These are phyloP conservation scores for Vannuccia rotundouncinata DNA, from an alignment of 2,888 invertebrate genomes.

Conservation along the genomic window DNA sequence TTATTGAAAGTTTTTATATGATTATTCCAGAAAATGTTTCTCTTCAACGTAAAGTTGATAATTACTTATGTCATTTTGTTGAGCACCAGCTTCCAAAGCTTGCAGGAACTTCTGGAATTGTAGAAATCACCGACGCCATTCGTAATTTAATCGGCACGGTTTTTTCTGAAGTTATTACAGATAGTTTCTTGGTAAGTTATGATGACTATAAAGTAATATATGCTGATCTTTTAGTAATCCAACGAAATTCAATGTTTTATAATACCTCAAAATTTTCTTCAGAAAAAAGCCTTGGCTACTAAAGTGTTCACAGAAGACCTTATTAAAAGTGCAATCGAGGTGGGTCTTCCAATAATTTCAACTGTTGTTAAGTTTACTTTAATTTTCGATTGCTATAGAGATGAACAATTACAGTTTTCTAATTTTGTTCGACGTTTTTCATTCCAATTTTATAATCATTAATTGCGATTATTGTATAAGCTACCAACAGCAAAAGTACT, in stretches of 20 bases:
- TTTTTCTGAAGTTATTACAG: neutral
- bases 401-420: too few relatives aligned
- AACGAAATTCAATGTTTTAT: neutral
- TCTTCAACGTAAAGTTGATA: neutral
- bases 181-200: constrained; percentile 4
- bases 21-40: neutral
- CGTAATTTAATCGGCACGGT: neutral
- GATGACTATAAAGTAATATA: neutral
- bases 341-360: too few relatives aligned
- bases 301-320: neutral
- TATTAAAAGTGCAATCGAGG: neutral
- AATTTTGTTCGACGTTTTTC: too few relatives aligned
- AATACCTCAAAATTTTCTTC: neutral
- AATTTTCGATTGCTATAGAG: too few relatives aligned
- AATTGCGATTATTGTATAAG: too few relatives aligned
- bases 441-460: too few relatives aligned
- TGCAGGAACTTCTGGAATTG: neutral
- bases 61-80: neutral
- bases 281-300: constrained; percentile 3
- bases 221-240: neutral
- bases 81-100: neutral
- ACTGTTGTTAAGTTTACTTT: too few relatives aligned
- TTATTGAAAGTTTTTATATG: too few relatives aligned
- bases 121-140: neutral
- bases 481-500: too few relatives aligned